phyloP scores from a whole-genome alignment of 2,113 vertebrate species.

The Rostratula benghalensis region DNA sequence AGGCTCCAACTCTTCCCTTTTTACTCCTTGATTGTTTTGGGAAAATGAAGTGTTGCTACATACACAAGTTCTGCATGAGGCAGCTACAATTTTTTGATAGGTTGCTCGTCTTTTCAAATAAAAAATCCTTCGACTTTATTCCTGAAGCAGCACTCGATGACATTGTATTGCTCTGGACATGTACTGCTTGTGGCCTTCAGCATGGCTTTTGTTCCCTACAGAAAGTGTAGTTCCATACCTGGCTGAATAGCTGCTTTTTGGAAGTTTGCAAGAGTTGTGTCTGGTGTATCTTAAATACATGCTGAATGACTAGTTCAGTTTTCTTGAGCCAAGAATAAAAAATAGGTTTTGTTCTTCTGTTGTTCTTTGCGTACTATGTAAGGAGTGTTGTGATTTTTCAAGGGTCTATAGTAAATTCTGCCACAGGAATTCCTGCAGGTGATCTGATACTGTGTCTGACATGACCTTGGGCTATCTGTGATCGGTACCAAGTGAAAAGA shows the following conservation, averaged over 20 bases:
- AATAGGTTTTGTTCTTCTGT: neutral
- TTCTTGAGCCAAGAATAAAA: neutral
- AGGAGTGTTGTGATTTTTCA: neutral
- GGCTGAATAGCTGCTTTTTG: neutral
- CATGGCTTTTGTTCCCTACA: neutral
- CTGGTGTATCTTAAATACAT: neutral
- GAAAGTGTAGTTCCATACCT: neutral
- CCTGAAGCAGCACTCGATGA: rapidly evolving
- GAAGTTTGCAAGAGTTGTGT: neutral
- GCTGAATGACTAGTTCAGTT: neutral
- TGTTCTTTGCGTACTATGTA: neutral
- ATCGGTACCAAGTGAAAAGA: neutral
- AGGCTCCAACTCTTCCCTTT: neutral
- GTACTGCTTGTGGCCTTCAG: neutral
- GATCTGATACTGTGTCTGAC: neutral
- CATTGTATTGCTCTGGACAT: neutral
- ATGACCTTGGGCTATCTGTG: neutral
- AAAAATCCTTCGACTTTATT: neutral
- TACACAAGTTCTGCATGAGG: neutral
- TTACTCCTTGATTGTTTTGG: neutral
- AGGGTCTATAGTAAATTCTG: neutral
- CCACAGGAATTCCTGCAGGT: neutral
- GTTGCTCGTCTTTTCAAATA: neutral
- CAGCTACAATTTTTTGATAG: neutral
- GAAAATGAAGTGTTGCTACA: neutral